Evolutionary conservation across 37 sponge, comb jelly and placozoan genomes (phyloP).

Genomic region (Aplysina aerophoba): DNA sequence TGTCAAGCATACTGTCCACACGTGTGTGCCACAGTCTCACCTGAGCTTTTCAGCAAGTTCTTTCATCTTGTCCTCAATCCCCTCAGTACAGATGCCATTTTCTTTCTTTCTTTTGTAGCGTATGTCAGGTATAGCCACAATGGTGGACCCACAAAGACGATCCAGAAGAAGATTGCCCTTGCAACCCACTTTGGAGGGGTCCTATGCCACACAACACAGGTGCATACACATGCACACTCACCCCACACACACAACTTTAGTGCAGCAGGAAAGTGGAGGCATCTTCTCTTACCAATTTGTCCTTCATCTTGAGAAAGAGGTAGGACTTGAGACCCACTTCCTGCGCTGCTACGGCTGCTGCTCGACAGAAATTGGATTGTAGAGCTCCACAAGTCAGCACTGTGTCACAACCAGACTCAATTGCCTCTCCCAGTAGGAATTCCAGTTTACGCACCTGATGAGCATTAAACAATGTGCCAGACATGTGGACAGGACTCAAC

Average conservation of each 20-base stretch:
- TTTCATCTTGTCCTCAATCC: slow-evolving; percentile 49
- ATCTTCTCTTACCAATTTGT: neutral
- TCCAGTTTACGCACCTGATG: slow-evolving; percentile 83
- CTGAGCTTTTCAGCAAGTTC: slow-evolving; percentile 50
- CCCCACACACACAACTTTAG: no score
- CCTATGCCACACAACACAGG: slow-evolving; percentile 30
- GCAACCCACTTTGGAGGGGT: slow-evolving; percentile 48
- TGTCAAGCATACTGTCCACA: no score
- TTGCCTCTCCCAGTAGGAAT: slow-evolving; percentile 85
- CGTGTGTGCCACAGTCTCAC: slow-evolving; percentile 33
- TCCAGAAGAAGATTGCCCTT: slow-evolving; percentile 83
- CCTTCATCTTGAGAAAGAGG: slow-evolving; percentile 60
- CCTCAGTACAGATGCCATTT: slow-evolving; percentile 35
- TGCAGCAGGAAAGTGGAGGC: no score
- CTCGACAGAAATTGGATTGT: slow-evolving; percentile 83
- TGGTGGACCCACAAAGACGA: slow-evolving; percentile 56
- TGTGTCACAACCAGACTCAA: slow-evolving; percentile 58
- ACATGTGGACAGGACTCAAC: no score
- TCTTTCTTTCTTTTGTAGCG: slow-evolving; percentile 6
- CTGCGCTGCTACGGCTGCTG: slow-evolving; percentile 81
- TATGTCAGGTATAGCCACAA: slow-evolving; percentile 63
- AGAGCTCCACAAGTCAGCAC: slow-evolving; percentile 80
- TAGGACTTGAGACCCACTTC: slow-evolving; percentile 83
- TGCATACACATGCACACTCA: neutral
- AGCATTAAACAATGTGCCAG: neutral